phyloP scores from a whole-genome alignment of 1,140 invertebrate species.

The Amyelois transitella region DNA sequence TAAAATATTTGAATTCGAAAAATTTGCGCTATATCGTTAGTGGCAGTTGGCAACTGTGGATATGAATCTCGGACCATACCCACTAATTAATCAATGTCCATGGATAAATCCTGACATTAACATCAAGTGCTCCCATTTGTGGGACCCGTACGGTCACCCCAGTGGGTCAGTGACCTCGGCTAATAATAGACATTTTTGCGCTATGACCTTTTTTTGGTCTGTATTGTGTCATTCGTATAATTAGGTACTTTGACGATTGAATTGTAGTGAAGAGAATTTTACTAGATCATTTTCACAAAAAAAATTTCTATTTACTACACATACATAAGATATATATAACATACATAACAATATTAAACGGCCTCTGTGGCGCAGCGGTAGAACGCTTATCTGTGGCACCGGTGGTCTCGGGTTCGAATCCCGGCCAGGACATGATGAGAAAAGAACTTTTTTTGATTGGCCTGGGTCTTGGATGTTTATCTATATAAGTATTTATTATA shows the following conservation, averaged over 20 bases:
- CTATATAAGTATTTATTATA: background rate
- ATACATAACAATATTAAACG: too few relatives aligned
- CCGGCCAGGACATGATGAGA: background rate
- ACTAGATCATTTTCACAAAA: too few relatives aligned
- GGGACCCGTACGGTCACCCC: background rate
- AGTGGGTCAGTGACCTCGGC: background rate
- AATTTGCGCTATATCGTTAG: background rate
- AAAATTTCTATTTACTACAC: too few relatives aligned
- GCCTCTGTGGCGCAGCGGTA: too few relatives aligned
- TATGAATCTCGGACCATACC: background rate
- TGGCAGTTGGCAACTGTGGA: background rate
- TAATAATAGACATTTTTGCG: background rate
- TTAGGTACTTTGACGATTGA: too few relatives aligned
- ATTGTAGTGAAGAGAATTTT: too few relatives aligned
- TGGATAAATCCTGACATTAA: background rate
- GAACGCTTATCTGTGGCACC: too few relatives aligned
- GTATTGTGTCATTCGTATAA: too few relatives aligned
- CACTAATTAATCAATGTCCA: background rate
- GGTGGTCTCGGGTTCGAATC: too few relatives aligned
- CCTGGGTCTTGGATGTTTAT: background rate
- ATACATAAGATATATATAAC: too few relatives aligned
- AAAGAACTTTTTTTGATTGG: background rate
- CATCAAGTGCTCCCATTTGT: background rate
- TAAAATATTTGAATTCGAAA: too few relatives aligned
- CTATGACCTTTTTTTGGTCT: background rate